These are phyloP conservation scores for Iselma pallidipennis DNA, from an alignment of 2,888 invertebrate species.

Conservation along the genomic window DNA sequence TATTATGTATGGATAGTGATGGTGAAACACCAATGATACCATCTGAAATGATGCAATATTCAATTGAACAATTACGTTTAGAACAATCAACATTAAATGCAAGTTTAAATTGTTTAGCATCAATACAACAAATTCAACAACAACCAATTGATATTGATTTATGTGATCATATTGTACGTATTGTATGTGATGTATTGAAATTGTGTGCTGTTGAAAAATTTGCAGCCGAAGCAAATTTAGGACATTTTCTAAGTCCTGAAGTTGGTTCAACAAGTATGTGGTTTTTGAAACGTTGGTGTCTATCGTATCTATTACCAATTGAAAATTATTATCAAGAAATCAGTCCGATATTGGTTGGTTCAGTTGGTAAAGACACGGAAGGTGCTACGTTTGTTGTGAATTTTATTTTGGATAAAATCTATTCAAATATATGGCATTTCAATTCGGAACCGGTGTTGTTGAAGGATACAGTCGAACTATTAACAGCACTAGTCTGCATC, in stretches of 20 bases:
- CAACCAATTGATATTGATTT: constrained; percentile 51
- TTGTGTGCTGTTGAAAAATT: constrained; percentile 77
- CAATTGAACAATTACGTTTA: constrained; percentile 58
- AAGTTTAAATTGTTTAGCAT: constrained; percentile 47
- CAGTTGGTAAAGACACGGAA: constrained; percentile 69
- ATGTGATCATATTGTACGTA: constrained; percentile 60
- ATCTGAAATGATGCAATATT: constrained; percentile 65
- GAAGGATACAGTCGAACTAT: constrained; percentile 65
- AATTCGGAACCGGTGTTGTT: constrained; percentile 65
- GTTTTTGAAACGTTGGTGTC: constrained; percentile 78
- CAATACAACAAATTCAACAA: constrained; percentile 26
- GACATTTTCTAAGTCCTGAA: constrained; percentile 75
- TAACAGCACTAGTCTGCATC: constrained; percentile 55
- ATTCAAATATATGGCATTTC: constrained; percentile 65
- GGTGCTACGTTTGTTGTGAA: constrained; percentile 66
- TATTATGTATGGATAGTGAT: constrained; percentile 68
- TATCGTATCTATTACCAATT: constrained; percentile 70
- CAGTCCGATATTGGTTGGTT: constrained; percentile 62
- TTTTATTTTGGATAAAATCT: constrained; percentile 68
- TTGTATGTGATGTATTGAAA: constrained; percentile 72
- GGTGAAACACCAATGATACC: constrained; percentile 72
- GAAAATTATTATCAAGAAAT: constrained; percentile 64
- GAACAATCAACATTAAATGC: constrained; percentile 44
- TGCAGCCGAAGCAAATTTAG: constrained; percentile 68
- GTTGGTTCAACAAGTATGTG: constrained; percentile 76